Evolutionary conservation across 2,888 invertebrate species (phyloP).

Genomic region (Onthophagus sagittarius): DNA sequence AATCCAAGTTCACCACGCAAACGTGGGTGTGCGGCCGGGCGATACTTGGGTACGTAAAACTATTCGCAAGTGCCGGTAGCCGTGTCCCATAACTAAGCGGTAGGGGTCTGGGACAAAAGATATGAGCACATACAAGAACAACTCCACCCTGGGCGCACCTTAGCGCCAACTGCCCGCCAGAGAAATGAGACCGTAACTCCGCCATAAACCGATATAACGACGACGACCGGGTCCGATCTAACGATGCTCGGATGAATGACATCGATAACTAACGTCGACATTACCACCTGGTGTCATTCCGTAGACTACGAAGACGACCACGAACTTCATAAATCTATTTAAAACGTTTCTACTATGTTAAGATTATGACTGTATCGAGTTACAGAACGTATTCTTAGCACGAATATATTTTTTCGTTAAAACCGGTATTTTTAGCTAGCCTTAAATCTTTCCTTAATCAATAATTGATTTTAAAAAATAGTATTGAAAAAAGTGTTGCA

Average conservation of each 20-base stretch:
- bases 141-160: background rate
- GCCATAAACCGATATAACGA: background rate
- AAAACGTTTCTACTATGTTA: no score
- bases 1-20: background rate
- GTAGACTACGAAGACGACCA: background rate
- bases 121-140: background rate
- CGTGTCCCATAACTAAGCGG: background rate
- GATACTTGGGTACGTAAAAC: background rate
- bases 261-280: conserved; percentile 5
- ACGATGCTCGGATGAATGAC: conserved; percentile 17
- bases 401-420: no score
- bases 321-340: no score
- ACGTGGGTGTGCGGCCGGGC: background rate
- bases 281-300: background rate
- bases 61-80: background rate
- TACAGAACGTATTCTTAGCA: no score
- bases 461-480: no score
- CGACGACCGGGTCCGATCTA: conserved; percentile 13
- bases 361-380: no score
- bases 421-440: no score
- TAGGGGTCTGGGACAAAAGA: background rate
- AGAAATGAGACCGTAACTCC: background rate
- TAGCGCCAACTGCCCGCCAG: background rate
- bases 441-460: no score
- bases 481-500: no score